Percentiles rank a stretch among this genome's conserved stretches.
phyloP scores from a whole-genome alignment of 64 coral and sea anemone genomes.

The Orbicella faveolata region DNA sequence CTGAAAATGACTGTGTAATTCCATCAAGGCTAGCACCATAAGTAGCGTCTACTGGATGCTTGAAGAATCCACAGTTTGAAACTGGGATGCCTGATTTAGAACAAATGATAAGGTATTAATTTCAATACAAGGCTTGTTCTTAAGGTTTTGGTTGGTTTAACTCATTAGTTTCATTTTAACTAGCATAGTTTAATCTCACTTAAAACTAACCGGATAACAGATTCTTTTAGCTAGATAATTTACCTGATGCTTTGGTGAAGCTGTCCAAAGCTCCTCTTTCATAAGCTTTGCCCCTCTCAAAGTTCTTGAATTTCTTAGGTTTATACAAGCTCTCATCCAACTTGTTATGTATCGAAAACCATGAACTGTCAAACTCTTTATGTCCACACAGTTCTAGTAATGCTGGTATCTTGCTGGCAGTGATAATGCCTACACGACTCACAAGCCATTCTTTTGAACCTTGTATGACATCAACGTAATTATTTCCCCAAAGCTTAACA shows the following conservation, averaged over 20 bases:
- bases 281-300: conserved; percentile 7
- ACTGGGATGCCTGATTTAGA: conserved; percentile 19
- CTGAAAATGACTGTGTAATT: not conserved
- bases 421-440: conserved; percentile 21
- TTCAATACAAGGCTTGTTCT: too few species aligned
- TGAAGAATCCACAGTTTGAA: conserved; percentile 57
- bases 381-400: conserved; percentile 37
- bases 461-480: conserved; percentile 52
- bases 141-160: not conserved
- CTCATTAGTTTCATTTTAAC: too few species aligned
- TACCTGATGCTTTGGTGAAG: conserved; percentile 30
- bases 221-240: not conserved
- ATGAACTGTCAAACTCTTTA: conserved; percentile 27
- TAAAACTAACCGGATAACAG: not conserved
- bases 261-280: conserved; percentile 14
- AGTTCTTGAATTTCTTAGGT: conserved; percentile 48
- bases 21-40: conserved; percentile 74
- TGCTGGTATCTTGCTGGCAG: conserved; percentile 40
- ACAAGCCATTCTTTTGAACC: conserved; percentile 33
- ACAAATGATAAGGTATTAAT: not conserved
- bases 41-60: conserved; percentile 11
- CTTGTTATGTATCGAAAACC: conserved; percentile 58
- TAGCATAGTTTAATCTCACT: not conserved
- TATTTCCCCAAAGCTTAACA: conserved; percentile 11
- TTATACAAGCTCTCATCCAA: conserved; percentile 33